Evolutionary conservation across 2,113 vertebrate species (phyloP), one percentile per base, ranked within the genome.

Genomic region (Colinus virginianus): DNA sequence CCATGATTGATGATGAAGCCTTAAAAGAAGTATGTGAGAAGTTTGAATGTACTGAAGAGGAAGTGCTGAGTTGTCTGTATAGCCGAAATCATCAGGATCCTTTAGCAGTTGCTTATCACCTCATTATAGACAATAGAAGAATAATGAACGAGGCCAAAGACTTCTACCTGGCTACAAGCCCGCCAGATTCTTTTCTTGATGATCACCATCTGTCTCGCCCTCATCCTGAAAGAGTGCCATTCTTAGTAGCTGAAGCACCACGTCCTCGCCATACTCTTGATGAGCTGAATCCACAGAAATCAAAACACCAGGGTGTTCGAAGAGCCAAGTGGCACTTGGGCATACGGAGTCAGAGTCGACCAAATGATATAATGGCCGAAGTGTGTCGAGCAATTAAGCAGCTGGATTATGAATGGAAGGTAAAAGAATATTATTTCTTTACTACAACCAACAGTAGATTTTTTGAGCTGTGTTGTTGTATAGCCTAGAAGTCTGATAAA

Each of bases 71-170:
- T 89, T 99, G 99, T 93, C 97, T 99, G 23, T 99, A 99, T 84
- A 99, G 98, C 69, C 98, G 97, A 69, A 99, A 99, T 92, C 99
- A 99, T 93, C 99, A 99, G 97, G 99, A 99, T 90, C 99, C 99
- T 3, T 90, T 99, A 93, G 99, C 97, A 0, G 99, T 99, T 23
- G 99, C 99, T 84, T 99, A 99, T 96, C 99, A 99, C 90, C 98
- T 99, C 78, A 99, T 99, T 93, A 99, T 99, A 93, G 99, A 99
- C 98, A 99, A 99, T 77, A 98, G 99, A 22, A 98, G 99, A 96
- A 99, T 99, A 97, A 99, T 99, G 99, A 99, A 98, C 0, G 99
- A 99, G 96, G 99, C 99, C 87, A 99, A 99, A 97, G 99, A 99
- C 92, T 99, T 99, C 95, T 99, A 99, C 95, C 94, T 99, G 97